Conservation (phyloP, 2,888 invertebrate species). For the Andrena praecox region DNA sequence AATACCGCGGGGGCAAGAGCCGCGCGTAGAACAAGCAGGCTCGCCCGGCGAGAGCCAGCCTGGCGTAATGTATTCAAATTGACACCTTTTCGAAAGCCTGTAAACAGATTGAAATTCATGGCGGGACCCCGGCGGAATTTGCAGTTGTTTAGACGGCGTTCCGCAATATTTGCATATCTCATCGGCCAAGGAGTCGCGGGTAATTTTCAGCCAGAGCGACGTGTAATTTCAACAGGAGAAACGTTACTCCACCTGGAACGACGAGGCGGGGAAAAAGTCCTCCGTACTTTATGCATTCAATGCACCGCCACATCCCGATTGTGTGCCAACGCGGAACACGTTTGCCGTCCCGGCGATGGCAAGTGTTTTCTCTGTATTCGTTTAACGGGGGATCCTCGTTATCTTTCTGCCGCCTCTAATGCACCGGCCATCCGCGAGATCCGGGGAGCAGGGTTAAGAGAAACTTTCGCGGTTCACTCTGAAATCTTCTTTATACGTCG, state of each 20-base stretch:
- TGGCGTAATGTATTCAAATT: slow-evolving; percentile 33
- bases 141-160: slow-evolving; percentile 30
- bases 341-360: slow-evolving; percentile 31
- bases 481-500: too few relatives aligned
- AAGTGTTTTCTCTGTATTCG: slow-evolving; percentile 42
- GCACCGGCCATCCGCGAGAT: too few relatives aligned
- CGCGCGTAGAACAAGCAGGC: background rate
- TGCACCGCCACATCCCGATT: slow-evolving; percentile 3
- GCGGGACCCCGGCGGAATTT: background rate
- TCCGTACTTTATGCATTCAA: slow-evolving; percentile 40
- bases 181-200: slow-evolving; percentile 7
- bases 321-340: slow-evolving; percentile 35
- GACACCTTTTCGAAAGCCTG: slow-evolving; percentile 32
- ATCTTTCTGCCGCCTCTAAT: slow-evolving; percentile 15
- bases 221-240: slow-evolving; percentile 44
- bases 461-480: too few relatives aligned
- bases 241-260: slow-evolving; percentile 25
- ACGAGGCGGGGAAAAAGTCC: slow-evolving; percentile 4
- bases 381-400: slow-evolving; percentile 9
- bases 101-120: slow-evolving; percentile 39
- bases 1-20: slow-evolving; percentile 24
- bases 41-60: background rate
- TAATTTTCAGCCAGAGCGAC: background rate
- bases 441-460: too few relatives aligned
- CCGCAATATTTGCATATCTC: slow-evolving; percentile 39